Evolutionary conservation across 2,113 vertebrate species (phyloP), one percentile per base, ranked within the genome.

Genomic region (Petaurus breviceps): DNA sequence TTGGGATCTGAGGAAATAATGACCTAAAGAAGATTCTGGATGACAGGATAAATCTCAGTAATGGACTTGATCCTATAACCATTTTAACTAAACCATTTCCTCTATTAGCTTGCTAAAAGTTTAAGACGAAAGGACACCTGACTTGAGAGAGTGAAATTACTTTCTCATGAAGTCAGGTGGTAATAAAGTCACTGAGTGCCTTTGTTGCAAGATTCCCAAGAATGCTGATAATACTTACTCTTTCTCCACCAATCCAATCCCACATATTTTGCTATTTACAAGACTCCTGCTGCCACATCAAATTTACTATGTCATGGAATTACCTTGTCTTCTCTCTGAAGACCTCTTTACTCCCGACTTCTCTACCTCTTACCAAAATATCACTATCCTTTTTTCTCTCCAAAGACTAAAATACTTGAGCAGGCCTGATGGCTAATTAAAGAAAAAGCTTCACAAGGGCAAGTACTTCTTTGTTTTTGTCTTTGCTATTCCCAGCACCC

Each of bases 221-320:
- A 97, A 77, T 54, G 55, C 46, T 55, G 51, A 91, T 95, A 77
- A 54, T 61, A 57, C 91, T 47, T 90, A 46, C 51, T 57, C 46
- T 91, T 28, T n/a, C 28, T 96, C 91, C 50, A 50, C 84, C 92
- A 95, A 92, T 94, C 95, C 77, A 93, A 92, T 95, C 23, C 37
- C 90, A 10, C 61, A 94, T 94, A 97, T 98, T 96, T 95, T 97
- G 96, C 93, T 55, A 91, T 95, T 97, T 95, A 96, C 61, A 91
- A 57, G 49, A 93, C 61, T 84, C 84, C 89, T 93, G 55, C 51
- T 93, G 89, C 92, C 47, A 91, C 54, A 89, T 96, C 91, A 95
- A 28, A 91, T 46, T 54, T 94, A 93, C 61, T 54, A 52, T 8
- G 25, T 96, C 96, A 97, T 95, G 96, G 50, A 92, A 46, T 92